Conservation (phyloP, 2,888 invertebrate species). For the Rapana venosa region DNA sequence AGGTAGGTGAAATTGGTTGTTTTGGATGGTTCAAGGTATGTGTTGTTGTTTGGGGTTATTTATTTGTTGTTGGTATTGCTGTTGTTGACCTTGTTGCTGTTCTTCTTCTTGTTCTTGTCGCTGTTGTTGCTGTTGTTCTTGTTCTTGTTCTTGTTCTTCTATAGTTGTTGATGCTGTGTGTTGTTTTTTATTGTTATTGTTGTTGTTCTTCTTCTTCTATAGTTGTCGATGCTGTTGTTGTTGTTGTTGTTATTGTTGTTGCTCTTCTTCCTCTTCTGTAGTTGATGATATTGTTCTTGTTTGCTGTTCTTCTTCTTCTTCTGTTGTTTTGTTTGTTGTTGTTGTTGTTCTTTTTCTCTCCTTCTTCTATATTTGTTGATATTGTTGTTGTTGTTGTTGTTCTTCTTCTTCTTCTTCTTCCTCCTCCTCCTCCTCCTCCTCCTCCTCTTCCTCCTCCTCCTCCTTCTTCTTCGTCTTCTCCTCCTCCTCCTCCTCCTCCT, state of each 20-base stretch:
- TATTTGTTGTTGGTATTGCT: background rate
- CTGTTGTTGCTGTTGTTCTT: background rate
- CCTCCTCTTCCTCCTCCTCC: too few relatives aligned
- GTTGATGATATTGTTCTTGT: too few relatives aligned
- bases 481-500: background rate
- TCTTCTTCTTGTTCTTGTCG: background rate
- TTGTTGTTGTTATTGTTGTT: background rate
- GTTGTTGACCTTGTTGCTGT: background rate
- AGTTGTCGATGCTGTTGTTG: background rate
- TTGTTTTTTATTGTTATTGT: background rate
- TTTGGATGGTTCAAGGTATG: too few relatives aligned
- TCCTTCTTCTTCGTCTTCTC: background rate
- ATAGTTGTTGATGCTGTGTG: too few relatives aligned
- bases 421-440: background rate
- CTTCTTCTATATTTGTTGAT: background rate
- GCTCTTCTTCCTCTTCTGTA: too few relatives aligned
- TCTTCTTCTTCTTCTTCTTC: background rate
- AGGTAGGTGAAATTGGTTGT: too few relatives aligned
- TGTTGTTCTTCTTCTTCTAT: background rate
- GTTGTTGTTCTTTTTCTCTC: background rate
- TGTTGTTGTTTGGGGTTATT: background rate
- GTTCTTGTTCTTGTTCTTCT: too few relatives aligned
- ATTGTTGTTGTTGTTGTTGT: background rate
- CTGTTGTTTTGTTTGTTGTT: background rate
- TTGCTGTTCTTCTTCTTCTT: background rate